Percentiles rank a stretch among this genome's conserved stretches.
Conservation (phyloP, 1,140 invertebrate genomes). For the Formica exsecta region DNA sequence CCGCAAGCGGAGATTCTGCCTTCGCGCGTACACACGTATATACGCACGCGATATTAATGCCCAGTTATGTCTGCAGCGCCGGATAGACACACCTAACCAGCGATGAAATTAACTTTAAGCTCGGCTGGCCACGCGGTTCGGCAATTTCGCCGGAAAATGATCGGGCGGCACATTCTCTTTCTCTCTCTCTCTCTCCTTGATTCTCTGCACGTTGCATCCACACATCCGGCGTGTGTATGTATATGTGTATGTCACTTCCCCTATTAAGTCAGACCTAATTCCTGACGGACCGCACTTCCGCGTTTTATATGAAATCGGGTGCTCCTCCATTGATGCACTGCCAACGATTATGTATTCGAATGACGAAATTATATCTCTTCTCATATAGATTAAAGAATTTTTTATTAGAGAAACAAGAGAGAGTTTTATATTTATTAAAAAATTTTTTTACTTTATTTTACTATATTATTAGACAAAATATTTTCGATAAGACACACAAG, state of each 20-base stretch:
- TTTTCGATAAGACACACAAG: neutral
- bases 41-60: slow-evolving; percentile 64
- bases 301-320: slow-evolving; percentile 31
- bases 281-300: slow-evolving; percentile 39
- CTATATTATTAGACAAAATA: neutral
- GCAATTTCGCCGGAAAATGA: slow-evolving; percentile 67
- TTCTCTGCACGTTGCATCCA: slow-evolving; percentile 16
- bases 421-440: neutral
- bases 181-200: neutral
- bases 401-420: too few relatives aligned
- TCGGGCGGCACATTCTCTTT: slow-evolving; percentile 16
- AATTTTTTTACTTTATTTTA: neutral
- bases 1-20: slow-evolving; percentile 59
- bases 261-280: slow-evolving; percentile 56
- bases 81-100: slow-evolving; percentile 70
- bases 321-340: neutral
- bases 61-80: slow-evolving; percentile 56
- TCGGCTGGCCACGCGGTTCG: slow-evolving; percentile 27
- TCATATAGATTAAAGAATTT: neutral
- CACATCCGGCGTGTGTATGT: slow-evolving; percentile 47
- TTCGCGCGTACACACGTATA: slow-evolving; percentile 34
- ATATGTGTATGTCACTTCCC: slow-evolving; percentile 34
- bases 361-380: neutral
- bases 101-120: slow-evolving; percentile 72
- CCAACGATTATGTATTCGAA: neutral